These are phyloP conservation scores for Patiria pectinifera DNA, from an alignment of 53 echinoderm and acorn worm species.

Conservation along the genomic window DNA sequence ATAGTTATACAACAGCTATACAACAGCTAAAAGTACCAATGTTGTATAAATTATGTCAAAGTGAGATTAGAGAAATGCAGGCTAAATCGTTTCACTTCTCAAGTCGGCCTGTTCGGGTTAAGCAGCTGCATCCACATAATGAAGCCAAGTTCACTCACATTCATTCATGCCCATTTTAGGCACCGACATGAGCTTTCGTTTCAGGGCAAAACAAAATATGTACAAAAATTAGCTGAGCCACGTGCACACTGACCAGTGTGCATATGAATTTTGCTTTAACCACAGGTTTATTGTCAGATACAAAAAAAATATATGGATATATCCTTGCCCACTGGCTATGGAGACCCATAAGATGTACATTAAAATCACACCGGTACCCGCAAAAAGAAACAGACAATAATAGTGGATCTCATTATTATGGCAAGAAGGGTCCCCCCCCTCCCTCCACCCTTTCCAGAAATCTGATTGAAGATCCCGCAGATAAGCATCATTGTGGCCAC, in stretches of 20 bases:
- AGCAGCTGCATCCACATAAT: slow-evolving; percentile 48
- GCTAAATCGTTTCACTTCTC: not conserved
- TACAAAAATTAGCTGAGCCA: not conserved
- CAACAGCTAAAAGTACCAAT: not conserved
- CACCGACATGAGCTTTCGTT: slow-evolving; percentile 25
- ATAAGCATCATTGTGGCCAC: slow-evolving; percentile 61
- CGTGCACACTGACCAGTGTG: not conserved
- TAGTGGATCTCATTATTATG: slow-evolving; percentile 38
- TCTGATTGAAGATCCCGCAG: slow-evolving; percentile 66
- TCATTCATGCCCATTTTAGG: slow-evolving; percentile 41
- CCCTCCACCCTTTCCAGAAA: not conserved
- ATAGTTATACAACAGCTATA: not conserved
- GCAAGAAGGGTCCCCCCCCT: not conserved
- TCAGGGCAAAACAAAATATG: slow-evolving; percentile 57
- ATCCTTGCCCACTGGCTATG: slow-evolving; percentile 4
- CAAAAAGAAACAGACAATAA: slow-evolving; percentile 7
- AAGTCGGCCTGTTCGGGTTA: not conserved
- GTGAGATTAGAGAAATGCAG: not conserved
- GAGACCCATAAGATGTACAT: slow-evolving; percentile 19
- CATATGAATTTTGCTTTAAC: not conserved
- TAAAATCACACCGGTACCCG: slow-evolving; percentile 49
- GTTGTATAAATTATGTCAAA: not conserved
- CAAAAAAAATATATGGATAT: slow-evolving; percentile 12
- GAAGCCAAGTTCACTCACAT: not conserved
- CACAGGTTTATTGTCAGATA: slow-evolving; percentile 13